A percentile compares a stretch with the other conserved stretches of the same genome.
Evolutionary conservation across 2,113 vertebrate genomes (phyloP).

Genomic region (Anas platyrhynchos): DNA sequence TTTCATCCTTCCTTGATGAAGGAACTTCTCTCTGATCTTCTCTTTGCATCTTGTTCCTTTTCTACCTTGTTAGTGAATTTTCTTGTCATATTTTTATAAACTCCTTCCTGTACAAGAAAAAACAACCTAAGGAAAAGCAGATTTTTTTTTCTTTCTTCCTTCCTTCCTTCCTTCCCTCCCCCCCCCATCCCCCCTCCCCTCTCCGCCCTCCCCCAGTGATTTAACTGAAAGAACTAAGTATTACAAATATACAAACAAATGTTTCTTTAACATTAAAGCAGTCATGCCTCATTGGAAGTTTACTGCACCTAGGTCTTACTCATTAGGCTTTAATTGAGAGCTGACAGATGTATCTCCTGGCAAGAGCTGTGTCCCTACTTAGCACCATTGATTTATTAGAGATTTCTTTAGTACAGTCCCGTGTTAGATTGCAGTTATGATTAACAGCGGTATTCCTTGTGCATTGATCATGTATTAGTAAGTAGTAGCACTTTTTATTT

Average conservation of each 20-base stretch:
- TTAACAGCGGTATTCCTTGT: background rate
- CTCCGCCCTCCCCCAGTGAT: background rate
- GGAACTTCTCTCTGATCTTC: background rate
- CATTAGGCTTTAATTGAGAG: conserved; percentile 6
- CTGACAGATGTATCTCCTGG: background rate
- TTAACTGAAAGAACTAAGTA: background rate
- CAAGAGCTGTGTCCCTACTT: conserved; percentile 65
- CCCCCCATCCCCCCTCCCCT: too few relatives aligned
- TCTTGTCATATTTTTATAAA: background rate
- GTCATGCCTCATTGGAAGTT: background rate
- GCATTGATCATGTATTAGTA: background rate
- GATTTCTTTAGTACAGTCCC: background rate
- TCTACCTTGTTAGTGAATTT: background rate
- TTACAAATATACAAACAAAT: background rate
- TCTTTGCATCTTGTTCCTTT: background rate
- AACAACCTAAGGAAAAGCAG: background rate
- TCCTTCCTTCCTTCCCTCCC: too few relatives aligned
- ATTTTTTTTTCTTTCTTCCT: background rate
- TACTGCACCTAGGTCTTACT: background rate
- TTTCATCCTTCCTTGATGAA: background rate
- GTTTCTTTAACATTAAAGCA: background rate
- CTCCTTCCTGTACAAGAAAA: background rate
- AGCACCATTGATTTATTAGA: conserved; percentile 76
- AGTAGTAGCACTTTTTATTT: background rate
- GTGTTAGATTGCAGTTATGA: background rate